Evolutionary conservation across 2,888 invertebrate species (phyloP), one percentile per base, ranked within the genome.

Genomic region (Camponotus fellah): DNA sequence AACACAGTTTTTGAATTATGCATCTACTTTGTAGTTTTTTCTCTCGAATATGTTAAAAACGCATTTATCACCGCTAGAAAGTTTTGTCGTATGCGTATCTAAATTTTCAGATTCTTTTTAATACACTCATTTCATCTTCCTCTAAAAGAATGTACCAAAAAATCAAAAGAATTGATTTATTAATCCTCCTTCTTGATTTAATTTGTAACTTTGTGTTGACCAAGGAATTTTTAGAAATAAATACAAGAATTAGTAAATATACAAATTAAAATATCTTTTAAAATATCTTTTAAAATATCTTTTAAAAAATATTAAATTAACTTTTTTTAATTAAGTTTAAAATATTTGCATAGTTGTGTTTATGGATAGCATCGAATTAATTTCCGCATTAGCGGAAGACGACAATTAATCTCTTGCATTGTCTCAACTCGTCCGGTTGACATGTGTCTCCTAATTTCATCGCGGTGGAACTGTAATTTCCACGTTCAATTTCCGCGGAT

Each of bases 401-500:
- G 46, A 69, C 49, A 21, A 71, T 80, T 62, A 49, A 80, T 80
- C 60, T 77, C 32, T 3, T 58, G 26, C n/a, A 43, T 4, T 17
- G 60, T 9, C 21, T 60, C 34, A 34, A 43, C 9, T 66, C 49
- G 17, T 65, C 10, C 32, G 49, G 17, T 49, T 71, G 79, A 60
- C 79, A 49, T 26, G 60, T 79, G 71, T 80, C 79, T 17, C 37
- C 46, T 80, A 80, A 80, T 80, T 80, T 80, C 69, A 53, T 69
- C 49, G 71, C 5, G 60, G 37, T 21, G 6, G 34, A 12, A 34
- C 43, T 75, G 74, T 60, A 80, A 80, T 80, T 80, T 80, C 79
- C 79, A 80, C 71, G 71, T 71, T 49, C 79, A 80, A 69, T 80
- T 71, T 69, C 71, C 71, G 37, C 37, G 71, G 79, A 80, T 80